These are phyloP conservation scores for Lipophrys pholis DNA, from an alignment of 2,113 vertebrate species.

Conservation along the genomic window DNA sequence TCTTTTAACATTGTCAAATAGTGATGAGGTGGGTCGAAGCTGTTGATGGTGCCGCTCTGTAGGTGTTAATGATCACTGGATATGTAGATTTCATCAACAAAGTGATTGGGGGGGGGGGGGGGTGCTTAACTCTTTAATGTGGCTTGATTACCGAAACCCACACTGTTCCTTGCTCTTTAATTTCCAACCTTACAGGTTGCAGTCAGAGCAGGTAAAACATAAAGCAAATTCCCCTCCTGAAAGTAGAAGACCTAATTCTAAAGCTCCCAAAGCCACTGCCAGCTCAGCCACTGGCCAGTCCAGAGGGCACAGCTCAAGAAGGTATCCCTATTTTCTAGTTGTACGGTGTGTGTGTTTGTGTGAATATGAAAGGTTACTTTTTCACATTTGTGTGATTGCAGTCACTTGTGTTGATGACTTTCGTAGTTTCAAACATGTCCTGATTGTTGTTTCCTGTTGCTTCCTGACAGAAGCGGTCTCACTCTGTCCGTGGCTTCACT, in stretches of 20 bases:
- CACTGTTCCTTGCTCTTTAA: conserved; percentile 77
- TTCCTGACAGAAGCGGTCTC: conserved; percentile 89
- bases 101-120: conserved; percentile 21
- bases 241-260: conserved; percentile 98
- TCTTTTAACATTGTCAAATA: conserved; percentile 16
- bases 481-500: conserved; percentile 90
- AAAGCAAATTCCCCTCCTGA: conserved; percentile 99
- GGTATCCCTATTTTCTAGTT: conserved; percentile 86
- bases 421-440: conserved; percentile 12
- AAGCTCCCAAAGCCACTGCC: conserved; percentile 98
- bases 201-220: conserved; percentile 98
- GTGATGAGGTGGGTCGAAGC: conserved; percentile 35
- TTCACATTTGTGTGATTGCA: no score
- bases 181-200: conserved; percentile 93
- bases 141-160: conserved; percentile 54
- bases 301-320: conserved; percentile 98
- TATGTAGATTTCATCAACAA: conserved; percentile 7
- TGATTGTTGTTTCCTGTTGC: conserved; percentile 42
- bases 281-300: conserved; percentile 95
- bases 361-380: conserved; percentile 24
- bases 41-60: conserved; percentile 25
- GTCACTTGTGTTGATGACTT: background rate
- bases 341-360: conserved; percentile 54
- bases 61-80: conserved; percentile 24
- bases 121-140: conserved; percentile 49